These are phyloP conservation scores for Trigoniulus corallinus DNA, from an alignment of 1,140 invertebrate species.

Conservation along the genomic window DNA sequence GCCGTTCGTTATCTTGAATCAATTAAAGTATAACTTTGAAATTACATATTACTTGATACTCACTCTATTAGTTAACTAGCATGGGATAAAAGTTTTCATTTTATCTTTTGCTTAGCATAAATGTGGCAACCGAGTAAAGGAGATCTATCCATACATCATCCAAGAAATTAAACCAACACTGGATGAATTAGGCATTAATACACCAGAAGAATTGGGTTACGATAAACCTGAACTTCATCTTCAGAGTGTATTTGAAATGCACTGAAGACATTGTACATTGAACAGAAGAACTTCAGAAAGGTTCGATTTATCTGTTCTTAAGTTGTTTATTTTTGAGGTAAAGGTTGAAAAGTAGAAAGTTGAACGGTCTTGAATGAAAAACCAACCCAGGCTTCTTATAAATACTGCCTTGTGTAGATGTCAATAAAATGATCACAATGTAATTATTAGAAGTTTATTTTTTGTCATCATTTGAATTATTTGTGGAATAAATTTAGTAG, in stretches of 20 bases:
- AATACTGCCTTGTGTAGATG: no score
- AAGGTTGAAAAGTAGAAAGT: no score
- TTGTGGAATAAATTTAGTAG: no score
- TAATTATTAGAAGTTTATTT: no score
- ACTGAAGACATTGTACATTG: no score
- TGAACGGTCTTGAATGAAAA: no score
- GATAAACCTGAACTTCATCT: constrained; percentile 90
- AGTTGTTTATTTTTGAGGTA: no score
- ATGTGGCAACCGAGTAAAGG: constrained; percentile 55
- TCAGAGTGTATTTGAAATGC: constrained; percentile 48
- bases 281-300: no score
- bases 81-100: constrained; percentile 5
- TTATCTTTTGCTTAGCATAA: constrained; percentile 39
- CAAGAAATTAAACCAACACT: constrained; percentile 87
- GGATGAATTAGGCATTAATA: constrained; percentile 80
- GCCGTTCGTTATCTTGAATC: constrained; percentile 83
- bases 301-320: no score
- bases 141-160: constrained; percentile 81
- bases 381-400: no score
- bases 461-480: no score
- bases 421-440: no score
- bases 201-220: constrained; percentile 89
- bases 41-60: background rate
- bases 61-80: background rate
- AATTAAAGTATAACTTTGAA: constrained; percentile 38